A percentile compares a stretch with the other conserved stretches of the same genome.
Conservation (phyloP, 2,888 invertebrate species). For the Diaperis boleti region DNA sequence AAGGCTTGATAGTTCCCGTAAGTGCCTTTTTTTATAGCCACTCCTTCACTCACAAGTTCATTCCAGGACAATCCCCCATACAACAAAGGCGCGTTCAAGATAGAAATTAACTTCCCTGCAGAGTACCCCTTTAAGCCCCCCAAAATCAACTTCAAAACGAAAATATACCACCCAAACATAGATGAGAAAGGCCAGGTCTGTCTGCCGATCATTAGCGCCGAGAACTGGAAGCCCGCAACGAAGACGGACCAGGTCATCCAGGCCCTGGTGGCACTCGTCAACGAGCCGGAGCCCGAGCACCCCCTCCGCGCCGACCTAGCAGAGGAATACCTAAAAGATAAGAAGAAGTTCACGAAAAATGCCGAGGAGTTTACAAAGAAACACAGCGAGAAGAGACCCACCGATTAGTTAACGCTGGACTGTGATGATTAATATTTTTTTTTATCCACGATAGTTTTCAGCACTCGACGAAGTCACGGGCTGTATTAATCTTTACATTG, state of each 20-base stretch:
- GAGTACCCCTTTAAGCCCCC: slow-evolving; percentile 99
- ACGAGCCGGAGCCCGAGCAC: slow-evolving; percentile 99
- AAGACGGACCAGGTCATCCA: slow-evolving; percentile 99
- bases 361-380: slow-evolving; percentile 99
- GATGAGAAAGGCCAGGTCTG: slow-evolving; percentile 99
- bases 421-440: slow-evolving; percentile 32
- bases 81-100: slow-evolving; percentile 98
- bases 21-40: slow-evolving; percentile 64
- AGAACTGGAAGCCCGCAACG: slow-evolving; percentile 99
- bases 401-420: slow-evolving; percentile 70
- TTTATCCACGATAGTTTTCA: slow-evolving; percentile 23
- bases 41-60: not conserved
- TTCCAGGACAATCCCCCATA: slow-evolving; percentile 94
- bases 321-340: slow-evolving; percentile 96
- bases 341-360: slow-evolving; percentile 97
- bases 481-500: slow-evolving; percentile 4
- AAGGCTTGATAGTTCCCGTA: slow-evolving; percentile 95
- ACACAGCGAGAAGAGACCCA: slow-evolving; percentile 95
- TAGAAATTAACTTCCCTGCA: slow-evolving; percentile 98
- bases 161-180: slow-evolving; percentile 99
- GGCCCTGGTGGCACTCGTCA: slow-evolving; percentile 94
- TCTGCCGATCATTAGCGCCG: slow-evolving; percentile 96
- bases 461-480: slow-evolving; percentile 15
- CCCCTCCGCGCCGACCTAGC: slow-evolving; percentile 96
- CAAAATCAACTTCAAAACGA: slow-evolving; percentile 98